Percentiles rank a stretch among this genome's conserved stretches.
Conservation (phyloP, 2,888 invertebrate species). For the Hybos culiciformis region DNA sequence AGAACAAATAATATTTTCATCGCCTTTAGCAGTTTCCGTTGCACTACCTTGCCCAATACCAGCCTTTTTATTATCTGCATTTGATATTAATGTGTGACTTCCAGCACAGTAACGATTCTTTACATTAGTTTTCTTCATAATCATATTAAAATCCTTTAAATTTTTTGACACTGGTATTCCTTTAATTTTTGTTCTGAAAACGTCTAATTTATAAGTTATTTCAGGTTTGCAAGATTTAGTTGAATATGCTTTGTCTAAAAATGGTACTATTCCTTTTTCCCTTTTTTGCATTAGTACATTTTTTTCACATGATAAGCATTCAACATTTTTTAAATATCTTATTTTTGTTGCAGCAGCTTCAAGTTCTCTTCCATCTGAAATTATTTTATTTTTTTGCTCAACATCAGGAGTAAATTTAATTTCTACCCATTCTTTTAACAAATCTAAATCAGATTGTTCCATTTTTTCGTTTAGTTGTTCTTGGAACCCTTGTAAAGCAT, state of each 20-base stretch:
- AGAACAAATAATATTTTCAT: too few species aligned
- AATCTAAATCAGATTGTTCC: too few species aligned
- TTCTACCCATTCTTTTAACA: too few species aligned
- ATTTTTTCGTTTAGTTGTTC: too few species aligned
- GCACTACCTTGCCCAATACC: background rate
- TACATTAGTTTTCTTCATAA: conserved; percentile 6
- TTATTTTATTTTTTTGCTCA: conserved; percentile 42
- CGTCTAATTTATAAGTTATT: conserved; percentile 56
- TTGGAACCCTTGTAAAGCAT: too few species aligned
- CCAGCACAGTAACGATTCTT: conserved; percentile 59
- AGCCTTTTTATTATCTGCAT: conserved; percentile 48
- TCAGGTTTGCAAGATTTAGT: conserved; percentile 51
- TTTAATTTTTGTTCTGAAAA: conserved; percentile 23
- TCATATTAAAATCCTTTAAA: conserved; percentile 33
- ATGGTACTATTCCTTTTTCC: conserved; percentile 37
- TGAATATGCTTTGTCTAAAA: conserved; percentile 42
- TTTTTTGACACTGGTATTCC: conserved; percentile 25
- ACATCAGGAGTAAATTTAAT: too few species aligned
- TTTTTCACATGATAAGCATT: conserved; percentile 65
- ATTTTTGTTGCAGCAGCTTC: conserved; percentile 62
- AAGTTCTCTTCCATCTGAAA: too few species aligned
- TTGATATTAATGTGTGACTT: conserved; percentile 57
- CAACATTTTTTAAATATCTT: conserved; percentile 52
- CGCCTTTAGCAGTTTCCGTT: too few species aligned
- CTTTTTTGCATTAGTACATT: conserved; percentile 57